A percentile compares a stretch with the other conserved stretches of the same genome.
These are phyloP conservation scores for Diadophis punctatus DNA, from an alignment of 2,113 vertebrate genomes.

Conservation along the genomic window DNA sequence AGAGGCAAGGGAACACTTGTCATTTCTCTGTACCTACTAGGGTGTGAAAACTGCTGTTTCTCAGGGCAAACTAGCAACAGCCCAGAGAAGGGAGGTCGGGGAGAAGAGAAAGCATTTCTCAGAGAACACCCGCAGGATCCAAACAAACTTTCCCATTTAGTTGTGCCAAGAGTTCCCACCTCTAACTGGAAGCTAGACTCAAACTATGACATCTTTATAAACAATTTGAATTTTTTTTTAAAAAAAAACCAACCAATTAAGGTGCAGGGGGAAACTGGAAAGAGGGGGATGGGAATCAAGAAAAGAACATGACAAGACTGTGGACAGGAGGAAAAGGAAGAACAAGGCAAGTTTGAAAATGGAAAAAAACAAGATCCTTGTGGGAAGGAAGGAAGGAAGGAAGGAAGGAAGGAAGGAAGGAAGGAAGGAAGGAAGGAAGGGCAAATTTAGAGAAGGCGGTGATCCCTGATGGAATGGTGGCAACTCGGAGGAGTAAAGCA, in stretches of 20 bases:
- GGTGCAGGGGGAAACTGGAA: not conserved
- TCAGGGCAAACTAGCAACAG: not conserved
- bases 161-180: not conserved
- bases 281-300: not conserved
- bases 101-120: not conserved
- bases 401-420: not conserved
- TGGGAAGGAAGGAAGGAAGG: not conserved
- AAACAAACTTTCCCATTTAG: slow-evolving; percentile 22
- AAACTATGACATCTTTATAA: not conserved
- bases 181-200: not conserved
- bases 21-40: not conserved
- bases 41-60: not conserved
- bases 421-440: not conserved
- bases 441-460: not conserved
- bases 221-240: not conserved
- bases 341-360: too few relatives aligned
- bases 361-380: not conserved
- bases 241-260: not conserved
- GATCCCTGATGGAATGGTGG: not conserved
- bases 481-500: not conserved
- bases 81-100: not conserved
- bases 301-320: not conserved
- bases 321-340: not conserved
- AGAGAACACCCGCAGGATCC: not conserved
- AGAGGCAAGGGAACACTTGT: not conserved